These are phyloP conservation scores for Phaethornis superciliosus DNA, from an alignment of 2,113 vertebrate species.

Conservation along the genomic window DNA sequence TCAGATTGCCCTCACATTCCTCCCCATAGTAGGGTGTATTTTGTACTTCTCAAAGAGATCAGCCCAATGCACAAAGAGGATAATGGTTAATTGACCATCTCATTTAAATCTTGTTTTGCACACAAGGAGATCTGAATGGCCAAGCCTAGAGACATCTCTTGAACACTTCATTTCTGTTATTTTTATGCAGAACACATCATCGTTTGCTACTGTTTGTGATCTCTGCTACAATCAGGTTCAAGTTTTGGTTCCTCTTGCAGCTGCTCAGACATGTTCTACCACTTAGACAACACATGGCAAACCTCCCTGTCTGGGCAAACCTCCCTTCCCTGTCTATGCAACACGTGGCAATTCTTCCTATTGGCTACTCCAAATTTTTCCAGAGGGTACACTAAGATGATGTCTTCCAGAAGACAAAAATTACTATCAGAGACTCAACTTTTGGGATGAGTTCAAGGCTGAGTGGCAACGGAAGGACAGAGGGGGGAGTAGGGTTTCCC, in stretches of 20 bases:
- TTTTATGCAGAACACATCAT: neutral
- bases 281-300: neutral
- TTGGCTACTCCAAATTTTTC: neutral
- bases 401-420: neutral
- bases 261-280: neutral
- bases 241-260: conserved; percentile 25
- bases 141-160: neutral
- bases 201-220: neutral
- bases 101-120: neutral
- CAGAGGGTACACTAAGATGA: neutral
- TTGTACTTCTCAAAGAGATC: neutral
- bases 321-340: neutral
- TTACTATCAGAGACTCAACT: accelerated
- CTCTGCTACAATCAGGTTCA: neutral
- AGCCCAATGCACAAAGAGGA: neutral
- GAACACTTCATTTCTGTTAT: neutral
- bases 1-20: neutral
- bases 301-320: neutral
- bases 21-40: neutral
- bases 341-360: neutral
- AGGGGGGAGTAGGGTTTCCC: neutral
- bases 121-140: neutral
- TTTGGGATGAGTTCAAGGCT: neutral
- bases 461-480: neutral
- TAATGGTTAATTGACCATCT: neutral